phyloP scores from a whole-genome alignment of 2,888 invertebrate genomes.

The Proisotoma minuta region DNA sequence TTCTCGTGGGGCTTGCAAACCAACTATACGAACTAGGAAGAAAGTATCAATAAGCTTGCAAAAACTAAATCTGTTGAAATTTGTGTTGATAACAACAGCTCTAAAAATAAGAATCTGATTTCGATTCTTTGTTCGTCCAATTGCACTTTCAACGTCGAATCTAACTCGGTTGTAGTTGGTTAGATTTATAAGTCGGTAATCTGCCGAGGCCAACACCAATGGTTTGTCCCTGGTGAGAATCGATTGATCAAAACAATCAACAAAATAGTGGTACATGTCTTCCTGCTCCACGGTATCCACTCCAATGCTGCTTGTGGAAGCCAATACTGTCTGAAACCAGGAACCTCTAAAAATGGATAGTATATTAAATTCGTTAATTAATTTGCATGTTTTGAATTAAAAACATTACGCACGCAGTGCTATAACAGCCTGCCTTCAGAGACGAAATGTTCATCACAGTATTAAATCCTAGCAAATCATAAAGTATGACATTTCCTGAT shows the following conservation, averaged over 20 bases:
- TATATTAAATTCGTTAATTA: neutral
- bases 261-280: slow-evolving; percentile 34
- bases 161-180: slow-evolving; percentile 38
- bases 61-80: slow-evolving; percentile 42
- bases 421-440: slow-evolving; percentile 29
- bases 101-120: slow-evolving; percentile 43
- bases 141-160: slow-evolving; percentile 15
- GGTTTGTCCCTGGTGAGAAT: slow-evolving; percentile 8
- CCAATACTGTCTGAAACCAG: slow-evolving; percentile 27
- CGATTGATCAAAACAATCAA: slow-evolving; percentile 29
- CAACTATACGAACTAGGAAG: slow-evolving; percentile 36
- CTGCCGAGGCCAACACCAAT: slow-evolving; percentile 6
- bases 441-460: slow-evolving; percentile 16
- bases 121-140: slow-evolving; percentile 16
- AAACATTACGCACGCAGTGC: slow-evolving; percentile 19
- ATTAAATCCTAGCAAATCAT: slow-evolving; percentile 36
- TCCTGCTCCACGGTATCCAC: slow-evolving; percentile 19
- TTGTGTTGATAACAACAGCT: slow-evolving; percentile 41
- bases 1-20: slow-evolving; percentile 36
- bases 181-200: slow-evolving; percentile 26
- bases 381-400: neutral
- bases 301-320: slow-evolving; percentile 3
- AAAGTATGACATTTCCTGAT: slow-evolving; percentile 41
- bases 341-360: slow-evolving; percentile 11
- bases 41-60: slow-evolving; percentile 40